Evolutionary conservation across 2,797 vertebrate genomes (phyloP), one percentile per base, ranked within the genome.

Genomic region (Furcifer pardalis): DNA sequence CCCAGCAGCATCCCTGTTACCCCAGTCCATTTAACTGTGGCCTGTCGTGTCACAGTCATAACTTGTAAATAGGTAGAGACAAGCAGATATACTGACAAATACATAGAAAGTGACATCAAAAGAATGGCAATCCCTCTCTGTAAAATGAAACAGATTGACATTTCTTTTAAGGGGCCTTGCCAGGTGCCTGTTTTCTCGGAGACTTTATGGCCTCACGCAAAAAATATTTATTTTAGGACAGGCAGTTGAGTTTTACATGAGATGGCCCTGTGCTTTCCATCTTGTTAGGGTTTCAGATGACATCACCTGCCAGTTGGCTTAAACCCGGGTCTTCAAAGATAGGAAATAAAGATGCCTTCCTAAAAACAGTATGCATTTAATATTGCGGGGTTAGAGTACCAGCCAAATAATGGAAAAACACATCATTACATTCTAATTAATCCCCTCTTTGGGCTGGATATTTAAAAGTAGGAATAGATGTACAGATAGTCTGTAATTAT

Each of bases 211-310:
- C 88, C 1, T 0, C 0, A 60, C 59, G 0, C 1, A 12, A 32
- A n/a, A 52, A 23, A 65, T 0, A 0, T 84, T 79, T 93, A 90
- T 92, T 93, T 91, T 91, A 1, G 13, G 90, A 0, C 5, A 35
- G 68, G 46, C 72, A n/a, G 66, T 37, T 62, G 13, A 69, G 77
- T 44, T 74, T 37, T 68, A 1, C 32, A 60, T 0, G 68, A 74
- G 90, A n/a, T 86, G 62, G 0, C 21, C 1, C 81, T 86, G 89
- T 84, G 71, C 79, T 75, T 77, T 62, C 52, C 49, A 69, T 79
- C 56, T 15, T 86, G 69, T 79, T 30, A 0, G 1, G 1, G 88
- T 75, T 91, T 89, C 91, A 86, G 81, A 82, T 92, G 89, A 89
- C 92, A 82, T 1, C 0, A 0, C 42, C 1, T 86, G 37, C 42